A percentile compares a stretch with the other conserved stretches of the same genome.
Evolutionary conservation across 1,140 invertebrate genomes (phyloP).

Genomic region (Drosophila mojavensis): DNA sequence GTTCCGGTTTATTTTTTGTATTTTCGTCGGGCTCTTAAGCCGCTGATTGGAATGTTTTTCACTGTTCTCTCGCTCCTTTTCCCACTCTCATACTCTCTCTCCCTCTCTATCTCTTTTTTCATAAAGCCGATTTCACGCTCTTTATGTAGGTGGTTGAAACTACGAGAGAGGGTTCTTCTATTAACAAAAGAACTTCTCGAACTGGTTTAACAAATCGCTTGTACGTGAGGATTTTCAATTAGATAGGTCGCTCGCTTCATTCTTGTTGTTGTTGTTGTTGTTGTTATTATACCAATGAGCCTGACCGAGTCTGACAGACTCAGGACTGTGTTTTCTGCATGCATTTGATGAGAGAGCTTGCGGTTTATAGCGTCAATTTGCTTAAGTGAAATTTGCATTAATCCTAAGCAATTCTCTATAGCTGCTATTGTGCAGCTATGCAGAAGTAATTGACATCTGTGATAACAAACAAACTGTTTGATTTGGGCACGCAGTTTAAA

Average conservation of each 20-base stretch:
- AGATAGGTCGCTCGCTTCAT: constrained; percentile 43
- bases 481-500: constrained; percentile 39
- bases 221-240: constrained; percentile 75
- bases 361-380: constrained; percentile 76
- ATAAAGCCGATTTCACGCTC: constrained; percentile 72
- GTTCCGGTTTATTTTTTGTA: constrained; percentile 19
- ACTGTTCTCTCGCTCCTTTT: constrained; percentile 11
- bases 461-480: constrained; percentile 57
- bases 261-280: no score
- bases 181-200: constrained; percentile 33
- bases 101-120: not conserved
- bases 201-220: constrained; percentile 48
- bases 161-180: constrained; percentile 29
- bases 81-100: not conserved
- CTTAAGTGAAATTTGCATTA: constrained; percentile 76
- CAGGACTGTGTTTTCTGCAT: constrained; percentile 10
- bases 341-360: constrained; percentile 55
- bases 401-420: constrained; percentile 41
- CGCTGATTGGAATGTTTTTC: constrained; percentile 79
- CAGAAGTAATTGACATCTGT: constrained; percentile 49
- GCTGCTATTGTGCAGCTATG: constrained; percentile 54
- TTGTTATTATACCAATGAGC: constrained; percentile 47
- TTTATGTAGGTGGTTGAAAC: constrained; percentile 55
- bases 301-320: constrained; percentile 13
- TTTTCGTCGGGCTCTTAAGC: constrained; percentile 55